Evolutionary conservation across 2,888 invertebrate genomes (phyloP).

Genomic region (Alviniconcha strummeri): DNA sequence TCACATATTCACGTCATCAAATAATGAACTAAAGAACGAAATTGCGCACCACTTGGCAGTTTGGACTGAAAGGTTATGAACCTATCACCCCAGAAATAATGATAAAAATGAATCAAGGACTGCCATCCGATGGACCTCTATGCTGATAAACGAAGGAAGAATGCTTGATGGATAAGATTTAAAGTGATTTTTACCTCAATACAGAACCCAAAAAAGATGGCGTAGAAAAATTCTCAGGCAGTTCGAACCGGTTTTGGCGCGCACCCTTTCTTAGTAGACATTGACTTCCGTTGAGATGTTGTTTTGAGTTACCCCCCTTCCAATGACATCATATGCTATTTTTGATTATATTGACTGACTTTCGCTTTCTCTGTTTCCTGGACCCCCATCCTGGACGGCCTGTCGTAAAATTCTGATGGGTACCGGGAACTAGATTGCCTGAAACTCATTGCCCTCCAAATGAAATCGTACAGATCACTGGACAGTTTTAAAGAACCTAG

Average conservation of each 20-base stretch:
- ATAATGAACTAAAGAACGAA: no score
- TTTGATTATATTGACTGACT: background rate
- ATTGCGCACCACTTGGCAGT: background rate
- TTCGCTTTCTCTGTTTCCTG: no score
- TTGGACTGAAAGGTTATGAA: background rate
- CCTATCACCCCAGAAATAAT: background rate
- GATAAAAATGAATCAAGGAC: background rate
- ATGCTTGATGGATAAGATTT: background rate
- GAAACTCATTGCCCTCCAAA: no score
- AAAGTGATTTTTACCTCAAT: conserved; percentile 16
- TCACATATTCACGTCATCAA: no score
- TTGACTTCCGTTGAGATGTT: conserved; percentile 18
- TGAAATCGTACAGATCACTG: no score
- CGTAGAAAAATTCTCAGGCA: conserved; percentile 35
- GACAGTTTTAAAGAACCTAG: no score
- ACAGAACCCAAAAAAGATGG: background rate
- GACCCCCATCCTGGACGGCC: no score
- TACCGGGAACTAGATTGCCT: no score
- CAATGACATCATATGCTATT: background rate
- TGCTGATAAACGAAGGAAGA: background rate
- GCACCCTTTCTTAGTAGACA: conserved; percentile 23
- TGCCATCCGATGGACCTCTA: background rate
- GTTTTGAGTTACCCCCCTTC: conserved; percentile 12
- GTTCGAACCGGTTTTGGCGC: conserved; percentile 50
- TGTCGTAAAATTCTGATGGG: no score